A percentile compares a stretch with the other conserved stretches of the same genome.
Evolutionary conservation across 2,113 vertebrate species (phyloP).

Genomic region (Columbina picui): DNA sequence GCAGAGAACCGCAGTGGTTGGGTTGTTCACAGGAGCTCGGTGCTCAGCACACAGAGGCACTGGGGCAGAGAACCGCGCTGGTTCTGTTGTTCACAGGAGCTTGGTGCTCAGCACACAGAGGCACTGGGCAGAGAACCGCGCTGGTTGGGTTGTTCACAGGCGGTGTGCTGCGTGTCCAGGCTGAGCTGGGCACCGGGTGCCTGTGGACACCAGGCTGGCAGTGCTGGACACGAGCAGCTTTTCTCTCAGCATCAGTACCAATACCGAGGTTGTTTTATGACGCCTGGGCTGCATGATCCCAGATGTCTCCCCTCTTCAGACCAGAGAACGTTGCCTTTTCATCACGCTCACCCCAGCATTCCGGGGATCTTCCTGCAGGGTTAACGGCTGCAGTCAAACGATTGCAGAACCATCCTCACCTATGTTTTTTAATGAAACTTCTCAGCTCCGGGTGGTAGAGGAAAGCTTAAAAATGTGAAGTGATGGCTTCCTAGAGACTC

Average conservation of each 20-base stretch:
- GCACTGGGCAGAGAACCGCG: too few relatives aligned
- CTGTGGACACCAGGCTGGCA: too few relatives aligned
- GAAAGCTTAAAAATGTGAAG: neutral
- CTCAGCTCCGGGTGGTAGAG: constrained; percentile 35
- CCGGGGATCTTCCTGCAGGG: neutral
- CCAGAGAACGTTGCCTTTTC: neutral
- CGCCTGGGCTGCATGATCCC: neutral
- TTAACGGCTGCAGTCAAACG: neutral
- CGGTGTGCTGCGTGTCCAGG: too few relatives aligned
- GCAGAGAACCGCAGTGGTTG: too few relatives aligned
- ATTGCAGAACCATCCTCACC: constrained; percentile 5
- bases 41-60: too few relatives aligned
- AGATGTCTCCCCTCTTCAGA: neutral
- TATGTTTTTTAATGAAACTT: constrained; percentile 52
- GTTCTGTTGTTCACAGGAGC: too few relatives aligned
- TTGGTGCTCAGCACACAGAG: too few relatives aligned
- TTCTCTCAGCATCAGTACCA: neutral
- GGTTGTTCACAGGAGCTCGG: too few relatives aligned
- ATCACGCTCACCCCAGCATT: neutral
- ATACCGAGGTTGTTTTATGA: neutral
- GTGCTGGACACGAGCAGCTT: neutral
- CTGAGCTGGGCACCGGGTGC: too few relatives aligned
- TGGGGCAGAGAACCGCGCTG: too few relatives aligned
- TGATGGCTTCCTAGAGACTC: constrained; percentile 38
- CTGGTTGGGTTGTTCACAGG: too few relatives aligned